Percentiles rank a stretch among this genome's conserved stretches.
Conservation (phyloP, 2,888 invertebrate species). For the Lepidonotus clava region DNA sequence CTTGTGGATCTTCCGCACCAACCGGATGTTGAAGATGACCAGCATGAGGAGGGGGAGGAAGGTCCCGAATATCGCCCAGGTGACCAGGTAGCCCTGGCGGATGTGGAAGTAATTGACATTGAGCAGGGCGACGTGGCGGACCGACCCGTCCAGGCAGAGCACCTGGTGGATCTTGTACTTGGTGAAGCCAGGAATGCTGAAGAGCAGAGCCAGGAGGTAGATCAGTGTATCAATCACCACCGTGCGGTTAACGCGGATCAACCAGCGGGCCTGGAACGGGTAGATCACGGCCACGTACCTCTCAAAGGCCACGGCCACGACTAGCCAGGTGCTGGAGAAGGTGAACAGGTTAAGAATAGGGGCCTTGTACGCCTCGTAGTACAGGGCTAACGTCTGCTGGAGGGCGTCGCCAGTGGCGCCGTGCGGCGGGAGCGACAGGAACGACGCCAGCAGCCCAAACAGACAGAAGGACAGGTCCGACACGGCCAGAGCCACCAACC, state of each 20-base stretch:
- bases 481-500: slow-evolving; percentile 40
- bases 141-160: background rate
- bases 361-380: slow-evolving; percentile 43
- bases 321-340: slow-evolving; percentile 53
- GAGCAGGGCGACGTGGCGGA: slow-evolving; percentile 5
- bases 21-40: slow-evolving; percentile 39
- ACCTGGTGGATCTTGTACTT: slow-evolving; percentile 9
- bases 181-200: slow-evolving; percentile 52
- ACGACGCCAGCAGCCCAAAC: slow-evolving; percentile 46
- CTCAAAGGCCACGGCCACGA: slow-evolving; percentile 49
- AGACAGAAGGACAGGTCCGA: slow-evolving; percentile 50
- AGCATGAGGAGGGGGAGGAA: slow-evolving; percentile 37
- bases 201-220: slow-evolving; percentile 23
- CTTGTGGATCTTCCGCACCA: slow-evolving; percentile 27
- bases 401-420: background rate
- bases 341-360: slow-evolving; percentile 49
- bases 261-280: slow-evolving; percentile 49
- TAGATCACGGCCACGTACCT: slow-evolving; percentile 41
- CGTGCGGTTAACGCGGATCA: slow-evolving; percentile 29
- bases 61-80: slow-evolving; percentile 46
- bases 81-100: slow-evolving; percentile 6
- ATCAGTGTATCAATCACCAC: background rate
- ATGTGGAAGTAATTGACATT: background rate
- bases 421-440: slow-evolving; percentile 12
- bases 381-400: slow-evolving; percentile 17